A percentile compares a stretch with the other conserved stretches of the same genome.
phyloP scores from a whole-genome alignment of 2,113 vertebrate genomes.

The Edolisoma coerulescens region DNA sequence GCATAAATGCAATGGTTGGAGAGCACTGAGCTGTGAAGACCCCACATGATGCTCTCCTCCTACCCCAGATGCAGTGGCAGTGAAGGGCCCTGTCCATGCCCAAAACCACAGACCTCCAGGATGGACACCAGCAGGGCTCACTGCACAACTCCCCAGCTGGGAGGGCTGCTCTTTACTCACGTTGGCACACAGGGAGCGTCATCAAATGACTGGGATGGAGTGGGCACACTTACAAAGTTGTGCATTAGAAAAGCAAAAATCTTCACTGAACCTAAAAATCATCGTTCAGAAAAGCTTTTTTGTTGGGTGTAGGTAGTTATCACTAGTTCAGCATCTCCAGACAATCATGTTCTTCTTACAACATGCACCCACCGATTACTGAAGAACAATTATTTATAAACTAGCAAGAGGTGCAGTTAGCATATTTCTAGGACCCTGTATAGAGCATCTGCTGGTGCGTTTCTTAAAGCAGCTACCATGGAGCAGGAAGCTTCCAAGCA shows the following conservation, averaged over 20 bases:
- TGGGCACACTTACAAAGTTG: fast-evolving
- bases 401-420: not conserved
- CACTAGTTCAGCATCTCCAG: not conserved
- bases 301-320: not conserved
- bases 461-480: not conserved
- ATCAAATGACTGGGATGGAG: not conserved
- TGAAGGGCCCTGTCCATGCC: not conserved
- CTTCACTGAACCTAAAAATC: not conserved
- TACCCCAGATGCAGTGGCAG: not conserved
- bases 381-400: not conserved
- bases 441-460: too few species aligned
- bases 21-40: not conserved
- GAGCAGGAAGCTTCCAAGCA: not conserved
- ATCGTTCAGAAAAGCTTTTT: not conserved
- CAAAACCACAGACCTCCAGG: not conserved
- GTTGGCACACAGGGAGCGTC: fast-evolving
- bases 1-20: not conserved
- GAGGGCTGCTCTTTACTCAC: not conserved
- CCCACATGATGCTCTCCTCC: fast-evolving
- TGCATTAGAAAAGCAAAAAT: not conserved
- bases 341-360: not conserved
- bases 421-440: not conserved
- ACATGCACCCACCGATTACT: not conserved
- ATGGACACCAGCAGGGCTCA: not conserved
- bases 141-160: fast-evolving